Conservation (phyloP, 2,888 invertebrate genomes). For the Acanthopleura granulata region DNA sequence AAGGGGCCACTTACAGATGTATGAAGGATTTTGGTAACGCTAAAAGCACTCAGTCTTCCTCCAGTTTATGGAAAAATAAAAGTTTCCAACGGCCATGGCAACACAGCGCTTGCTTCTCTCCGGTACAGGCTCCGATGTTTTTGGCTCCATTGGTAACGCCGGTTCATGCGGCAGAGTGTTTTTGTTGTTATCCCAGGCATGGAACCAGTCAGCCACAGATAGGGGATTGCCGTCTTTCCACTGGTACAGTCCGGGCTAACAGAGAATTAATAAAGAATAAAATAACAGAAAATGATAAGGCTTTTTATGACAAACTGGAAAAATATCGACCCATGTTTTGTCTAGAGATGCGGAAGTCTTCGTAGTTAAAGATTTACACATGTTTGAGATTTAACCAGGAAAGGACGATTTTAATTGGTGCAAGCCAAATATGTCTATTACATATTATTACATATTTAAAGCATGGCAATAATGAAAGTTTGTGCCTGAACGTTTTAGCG, state of each 20-base stretch:
- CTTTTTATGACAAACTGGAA: too few relatives aligned
- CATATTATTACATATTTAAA: too few relatives aligned
- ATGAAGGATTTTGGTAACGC: not conserved
- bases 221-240: slow-evolving; percentile 17
- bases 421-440: too few relatives aligned
- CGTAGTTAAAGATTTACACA: too few relatives aligned
- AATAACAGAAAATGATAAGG: not conserved
- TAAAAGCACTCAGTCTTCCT: not conserved
- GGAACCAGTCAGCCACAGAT: slow-evolving; percentile 8
- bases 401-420: too few relatives aligned
- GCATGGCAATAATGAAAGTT: too few relatives aligned
- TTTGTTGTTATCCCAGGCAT: not conserved
- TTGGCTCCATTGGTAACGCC: not conserved
- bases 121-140: not conserved
- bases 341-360: too few relatives aligned
- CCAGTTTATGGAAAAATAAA: slow-evolving; percentile 14
- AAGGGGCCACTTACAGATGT: not conserved
- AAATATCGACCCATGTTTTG: too few relatives aligned
- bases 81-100: slow-evolving; percentile 1
- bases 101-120: not conserved
- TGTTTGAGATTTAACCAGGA: too few relatives aligned
- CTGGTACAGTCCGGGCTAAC: not conserved
- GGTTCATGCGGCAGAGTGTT: not conserved
- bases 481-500: too few relatives aligned
- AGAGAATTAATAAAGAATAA: not conserved